Evolutionary conservation across 2,888 invertebrate genomes (phyloP).

Genomic region (Erynnis tages): DNA sequence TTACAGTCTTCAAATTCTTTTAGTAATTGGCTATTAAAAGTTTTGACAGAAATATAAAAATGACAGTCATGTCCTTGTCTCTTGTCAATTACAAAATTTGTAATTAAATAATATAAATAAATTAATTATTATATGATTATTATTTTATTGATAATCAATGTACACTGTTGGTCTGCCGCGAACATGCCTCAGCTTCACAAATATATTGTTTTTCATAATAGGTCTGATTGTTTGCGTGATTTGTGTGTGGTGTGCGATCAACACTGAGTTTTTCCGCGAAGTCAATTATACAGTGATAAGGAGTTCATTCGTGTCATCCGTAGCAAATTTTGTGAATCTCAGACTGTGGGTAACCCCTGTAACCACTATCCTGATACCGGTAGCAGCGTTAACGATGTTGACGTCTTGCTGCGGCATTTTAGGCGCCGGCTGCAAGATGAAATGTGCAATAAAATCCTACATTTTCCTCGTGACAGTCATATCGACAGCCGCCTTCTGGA

Average conservation of each 20-base stretch:
- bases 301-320: constrained; percentile 48
- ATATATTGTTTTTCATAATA: constrained; percentile 56
- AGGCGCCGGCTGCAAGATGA: constrained; percentile 63
- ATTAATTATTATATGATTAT: no score
- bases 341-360: constrained; percentile 62
- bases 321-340: constrained; percentile 61
- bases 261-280: constrained; percentile 64
- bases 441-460: constrained; percentile 67
- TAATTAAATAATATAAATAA: no score
- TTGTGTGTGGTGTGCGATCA: constrained; percentile 65
- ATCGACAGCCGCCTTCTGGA: constrained; percentile 52
- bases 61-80: no score
- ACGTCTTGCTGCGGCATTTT: constrained; percentile 70
- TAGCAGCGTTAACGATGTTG: constrained; percentile 52
- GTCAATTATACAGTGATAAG: constrained; percentile 68
- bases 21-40: no score
- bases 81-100: no score
- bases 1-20: no score
- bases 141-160: no score
- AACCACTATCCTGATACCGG: constrained; percentile 54
- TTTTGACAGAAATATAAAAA: no score
- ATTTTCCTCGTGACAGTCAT: constrained; percentile 57
- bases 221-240: constrained; percentile 50
- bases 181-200: constrained; percentile 69
- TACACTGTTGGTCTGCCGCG: constrained; percentile 63